These are phyloP conservation scores for Tyrophagus putrescentiae DNA, from an alignment of 1,140 invertebrate genomes.

Conservation along the genomic window DNA sequence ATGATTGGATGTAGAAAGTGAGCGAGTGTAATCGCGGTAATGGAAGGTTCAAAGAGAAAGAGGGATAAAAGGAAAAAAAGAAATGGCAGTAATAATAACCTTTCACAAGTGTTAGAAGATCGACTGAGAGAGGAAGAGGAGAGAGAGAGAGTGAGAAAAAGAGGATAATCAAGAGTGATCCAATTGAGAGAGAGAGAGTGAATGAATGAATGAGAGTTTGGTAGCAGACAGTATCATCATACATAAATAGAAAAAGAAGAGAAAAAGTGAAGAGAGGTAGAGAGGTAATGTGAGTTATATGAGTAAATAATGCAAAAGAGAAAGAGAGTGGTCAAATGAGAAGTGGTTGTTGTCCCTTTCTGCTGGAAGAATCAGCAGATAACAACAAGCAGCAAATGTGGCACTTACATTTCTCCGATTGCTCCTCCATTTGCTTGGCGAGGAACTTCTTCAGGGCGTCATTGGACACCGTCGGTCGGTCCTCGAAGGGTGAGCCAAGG, in stretches of 20 bases:
- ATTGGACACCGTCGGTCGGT: constrained; percentile 38
- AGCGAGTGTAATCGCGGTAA: no score
- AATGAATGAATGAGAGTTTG: background rate
- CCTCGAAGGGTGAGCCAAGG: constrained; percentile 52
- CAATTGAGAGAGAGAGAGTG: background rate
- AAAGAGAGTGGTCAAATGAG: background rate
- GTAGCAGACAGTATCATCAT: background rate
- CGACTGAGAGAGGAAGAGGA: background rate
- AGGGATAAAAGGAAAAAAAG: background rate
- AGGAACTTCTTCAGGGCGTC: constrained; percentile 43
- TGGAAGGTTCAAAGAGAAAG: no score
- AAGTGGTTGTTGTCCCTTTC: no score
- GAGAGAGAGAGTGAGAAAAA: background rate
- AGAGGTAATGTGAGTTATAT: background rate
- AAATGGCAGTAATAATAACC: constrained; percentile 13
- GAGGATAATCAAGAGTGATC: background rate
- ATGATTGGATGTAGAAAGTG: no score
- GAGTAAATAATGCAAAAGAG: background rate
- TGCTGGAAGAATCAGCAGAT: no score
- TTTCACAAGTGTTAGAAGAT: constrained; percentile 13
- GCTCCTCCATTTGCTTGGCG: constrained; percentile 44
- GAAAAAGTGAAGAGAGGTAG: background rate
- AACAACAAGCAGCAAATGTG: no score
- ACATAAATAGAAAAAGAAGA: background rate
- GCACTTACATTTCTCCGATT: constrained; percentile 26